These are phyloP conservation scores for Stichopus chloronotus DNA, from an alignment of 35 echinoderm and acorn worm genomes.

Conservation along the genomic window DNA sequence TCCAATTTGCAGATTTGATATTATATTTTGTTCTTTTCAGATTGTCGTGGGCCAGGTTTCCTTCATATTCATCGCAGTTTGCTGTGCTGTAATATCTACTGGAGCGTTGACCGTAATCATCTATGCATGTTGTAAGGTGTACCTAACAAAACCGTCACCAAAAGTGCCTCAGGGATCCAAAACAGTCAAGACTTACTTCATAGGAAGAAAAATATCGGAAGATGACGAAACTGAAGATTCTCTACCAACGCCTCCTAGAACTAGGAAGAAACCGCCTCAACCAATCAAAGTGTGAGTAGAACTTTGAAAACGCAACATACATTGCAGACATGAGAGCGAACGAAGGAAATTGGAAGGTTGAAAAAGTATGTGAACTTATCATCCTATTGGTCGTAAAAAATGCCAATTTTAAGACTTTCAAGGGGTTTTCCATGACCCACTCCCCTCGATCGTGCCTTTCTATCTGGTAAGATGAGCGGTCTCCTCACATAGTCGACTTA, in stretches of 20 bases:
- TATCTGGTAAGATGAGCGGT: too few species aligned
- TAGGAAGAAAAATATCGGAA: constrained; percentile 52
- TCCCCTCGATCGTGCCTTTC: too few species aligned
- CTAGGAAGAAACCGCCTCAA: constrained; percentile 39
- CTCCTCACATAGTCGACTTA: too few species aligned
- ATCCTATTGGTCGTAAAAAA: too few species aligned
- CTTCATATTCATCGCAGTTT: constrained; percentile 5
- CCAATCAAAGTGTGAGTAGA: constrained; percentile 53
- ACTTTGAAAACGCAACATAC: neutral
- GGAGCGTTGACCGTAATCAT: constrained; percentile 8
- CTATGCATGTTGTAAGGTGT: constrained; percentile 14
- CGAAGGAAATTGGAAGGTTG: too few species aligned
- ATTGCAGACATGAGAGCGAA: too few species aligned
- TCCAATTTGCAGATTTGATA: too few species aligned
- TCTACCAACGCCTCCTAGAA: constrained; percentile 2
- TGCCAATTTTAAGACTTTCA: too few species aligned
- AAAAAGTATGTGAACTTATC: neutral
- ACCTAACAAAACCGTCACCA: constrained; percentile 18
- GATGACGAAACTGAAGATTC: constrained; percentile 58
- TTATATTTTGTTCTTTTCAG: neutral
- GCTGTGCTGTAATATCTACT: neutral
- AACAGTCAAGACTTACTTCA: constrained; percentile 50
- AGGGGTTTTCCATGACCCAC: too few species aligned
- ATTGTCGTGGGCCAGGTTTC: constrained; percentile 34
- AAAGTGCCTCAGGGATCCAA: constrained; percentile 40